Conservation (phyloP, 2,113 vertebrate genomes). For the Peromyscus californicus region DNA sequence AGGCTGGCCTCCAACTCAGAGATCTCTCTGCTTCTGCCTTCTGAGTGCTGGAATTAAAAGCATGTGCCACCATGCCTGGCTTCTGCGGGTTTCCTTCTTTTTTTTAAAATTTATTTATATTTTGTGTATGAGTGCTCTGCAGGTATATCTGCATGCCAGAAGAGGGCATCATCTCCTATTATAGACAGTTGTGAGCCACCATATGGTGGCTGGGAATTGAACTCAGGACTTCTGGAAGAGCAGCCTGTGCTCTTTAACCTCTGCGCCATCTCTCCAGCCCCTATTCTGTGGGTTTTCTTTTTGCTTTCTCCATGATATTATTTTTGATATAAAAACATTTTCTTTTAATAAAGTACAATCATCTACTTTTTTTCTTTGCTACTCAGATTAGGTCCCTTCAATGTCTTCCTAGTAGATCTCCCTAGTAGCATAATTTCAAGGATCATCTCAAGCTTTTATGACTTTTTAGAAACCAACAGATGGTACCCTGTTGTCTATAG, state of each 20-base stretch:
- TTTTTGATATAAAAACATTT: not conserved
- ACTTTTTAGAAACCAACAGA: conserved; percentile 26
- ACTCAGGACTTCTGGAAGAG: not conserved
- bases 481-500: not conserved
- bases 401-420: not conserved
- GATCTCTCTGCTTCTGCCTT: not conserved
- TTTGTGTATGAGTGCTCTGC: not conserved
- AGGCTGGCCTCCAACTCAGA: not conserved
- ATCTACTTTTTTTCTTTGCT: not conserved
- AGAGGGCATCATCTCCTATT: not conserved
- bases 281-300: not conserved
- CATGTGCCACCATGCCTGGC: not conserved
- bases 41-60: not conserved
- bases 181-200: not conserved
- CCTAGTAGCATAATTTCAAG: conserved; percentile 19
- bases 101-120: not conserved
- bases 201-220: not conserved
- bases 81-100: not conserved
- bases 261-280: not conserved
- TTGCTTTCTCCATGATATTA: not conserved
- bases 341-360: not conserved
- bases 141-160: not conserved
- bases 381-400: not conserved
- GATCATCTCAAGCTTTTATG: not conserved
- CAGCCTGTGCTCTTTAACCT: not conserved